Percentiles rank a stretch among this genome's conserved stretches.
phyloP scores from a whole-genome alignment of 2,797 vertebrate genomes.

The Lophius americanus region DNA sequence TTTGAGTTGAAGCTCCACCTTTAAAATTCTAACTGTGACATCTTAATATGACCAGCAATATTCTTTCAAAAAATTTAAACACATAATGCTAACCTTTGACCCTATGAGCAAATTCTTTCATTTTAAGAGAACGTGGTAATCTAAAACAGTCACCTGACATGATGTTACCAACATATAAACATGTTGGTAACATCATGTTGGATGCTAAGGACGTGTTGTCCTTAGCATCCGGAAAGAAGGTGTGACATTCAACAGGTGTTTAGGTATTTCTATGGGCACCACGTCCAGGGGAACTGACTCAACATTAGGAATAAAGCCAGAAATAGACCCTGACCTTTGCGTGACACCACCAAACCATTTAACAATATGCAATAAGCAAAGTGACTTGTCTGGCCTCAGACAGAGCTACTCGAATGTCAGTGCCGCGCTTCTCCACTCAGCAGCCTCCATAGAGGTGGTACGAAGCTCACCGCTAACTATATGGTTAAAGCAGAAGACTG shows the following conservation, averaged over 20 bases:
- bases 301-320: constrained; percentile 52
- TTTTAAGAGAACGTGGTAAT: constrained; percentile 3
- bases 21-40: neutral
- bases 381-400: constrained; percentile 53
- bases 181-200: too few species aligned
- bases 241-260: constrained; percentile 33
- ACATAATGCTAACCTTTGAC: neutral
- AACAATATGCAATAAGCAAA: constrained; percentile 57
- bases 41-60: neutral
- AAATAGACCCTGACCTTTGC: constrained; percentile 74
- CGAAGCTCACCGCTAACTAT: neutral
- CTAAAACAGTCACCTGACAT: constrained; percentile 21
- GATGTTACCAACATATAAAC: constrained; percentile 23
- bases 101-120: neutral
- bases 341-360: constrained; percentile 67
- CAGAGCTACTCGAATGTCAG: constrained; percentile 51
- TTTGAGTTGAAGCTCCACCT: neutral
- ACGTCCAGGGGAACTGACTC: constrained; percentile 37
- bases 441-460: neutral
- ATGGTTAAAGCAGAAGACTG: constrained; percentile 15
- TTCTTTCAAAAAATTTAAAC: constrained; percentile 1
- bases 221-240: constrained; percentile 22
- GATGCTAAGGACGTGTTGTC: too few species aligned
- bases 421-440: constrained; percentile 21
- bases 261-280: constrained; percentile 27